Conservation (phyloP, 2,797 vertebrate genomes). For the Acanthornis magna region DNA sequence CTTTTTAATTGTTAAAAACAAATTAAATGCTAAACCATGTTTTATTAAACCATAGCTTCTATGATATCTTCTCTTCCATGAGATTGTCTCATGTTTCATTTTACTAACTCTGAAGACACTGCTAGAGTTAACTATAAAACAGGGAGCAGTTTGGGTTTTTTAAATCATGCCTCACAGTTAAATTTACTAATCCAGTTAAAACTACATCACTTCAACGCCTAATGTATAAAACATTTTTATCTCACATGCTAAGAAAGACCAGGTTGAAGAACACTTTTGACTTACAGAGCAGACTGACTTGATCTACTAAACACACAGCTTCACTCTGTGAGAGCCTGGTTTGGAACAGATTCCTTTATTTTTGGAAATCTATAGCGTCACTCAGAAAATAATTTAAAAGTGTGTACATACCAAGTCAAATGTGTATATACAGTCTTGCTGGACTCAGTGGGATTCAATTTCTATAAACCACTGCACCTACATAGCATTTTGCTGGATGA, state of each 20-base stretch:
- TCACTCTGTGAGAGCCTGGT: not conserved
- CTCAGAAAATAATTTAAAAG: not conserved
- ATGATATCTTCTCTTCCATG: not conserved
- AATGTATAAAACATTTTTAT: not conserved
- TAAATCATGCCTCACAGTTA: not conserved
- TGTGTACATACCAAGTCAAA: not conserved
- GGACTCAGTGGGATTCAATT: not conserved
- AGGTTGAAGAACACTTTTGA: not conserved
- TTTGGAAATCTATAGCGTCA: not conserved
- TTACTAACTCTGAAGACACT: not conserved
- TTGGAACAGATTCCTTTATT: not conserved
- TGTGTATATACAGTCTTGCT: not conserved
- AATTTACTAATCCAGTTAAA: slow-evolving; percentile 1
- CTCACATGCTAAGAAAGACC: not conserved
- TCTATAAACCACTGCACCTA: not conserved
- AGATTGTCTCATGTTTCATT: not conserved
- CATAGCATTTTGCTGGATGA: not conserved
- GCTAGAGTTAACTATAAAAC: not conserved
- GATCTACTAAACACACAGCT: not conserved
- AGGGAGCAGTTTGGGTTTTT: not conserved
- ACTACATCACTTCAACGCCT: not conserved
- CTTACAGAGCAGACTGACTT: not conserved
- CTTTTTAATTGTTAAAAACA: not conserved
- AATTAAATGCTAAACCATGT: not conserved
- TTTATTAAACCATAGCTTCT: not conserved